phyloP scores from a whole-genome alignment of 2,113 vertebrate genomes.

The Urocynchramus pylzowi region DNA sequence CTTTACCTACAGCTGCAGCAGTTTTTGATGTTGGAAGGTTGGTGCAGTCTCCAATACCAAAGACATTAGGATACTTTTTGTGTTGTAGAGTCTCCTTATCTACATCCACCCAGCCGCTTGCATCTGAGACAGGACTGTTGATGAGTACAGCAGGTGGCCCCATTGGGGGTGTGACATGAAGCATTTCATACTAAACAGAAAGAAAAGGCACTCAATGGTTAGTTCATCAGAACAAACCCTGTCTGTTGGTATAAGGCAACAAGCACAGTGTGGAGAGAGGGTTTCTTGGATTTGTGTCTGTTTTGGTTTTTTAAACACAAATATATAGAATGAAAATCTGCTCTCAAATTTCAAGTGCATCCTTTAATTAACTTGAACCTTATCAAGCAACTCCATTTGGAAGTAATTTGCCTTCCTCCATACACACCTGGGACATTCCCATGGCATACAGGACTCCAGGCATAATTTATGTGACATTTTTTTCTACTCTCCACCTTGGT shows the following conservation, averaged over 20 bases:
- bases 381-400: not conserved
- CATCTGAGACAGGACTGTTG: conserved; percentile 79
- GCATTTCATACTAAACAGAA: conserved; percentile 89
- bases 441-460: not conserved
- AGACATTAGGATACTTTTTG: conserved; percentile 87
- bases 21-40: conserved; percentile 93
- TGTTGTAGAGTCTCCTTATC: conserved; percentile 90
- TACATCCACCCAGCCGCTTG: conserved; percentile 86
- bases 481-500: not conserved
- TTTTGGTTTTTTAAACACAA: not conserved
- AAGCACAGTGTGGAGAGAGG: not conserved
- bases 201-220: not conserved
- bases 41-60: conserved; percentile 96
- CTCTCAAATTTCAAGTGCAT: not conserved
- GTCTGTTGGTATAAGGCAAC: not conserved
- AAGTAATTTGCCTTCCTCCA: not conserved
- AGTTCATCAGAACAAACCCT: not conserved
- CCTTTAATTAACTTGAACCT: not conserved
- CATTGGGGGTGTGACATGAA: conserved; percentile 97
- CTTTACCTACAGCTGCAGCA: conserved; percentile 87
- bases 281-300: not conserved
- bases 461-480: not conserved
- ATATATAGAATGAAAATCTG: not conserved
- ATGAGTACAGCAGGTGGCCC: conserved; percentile 83
- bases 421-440: not conserved